Percentiles rank a stretch among this genome's conserved stretches.
Conservation (phyloP, 2,797 vertebrate genomes). For the Buphagus erythrorhynchus region DNA sequence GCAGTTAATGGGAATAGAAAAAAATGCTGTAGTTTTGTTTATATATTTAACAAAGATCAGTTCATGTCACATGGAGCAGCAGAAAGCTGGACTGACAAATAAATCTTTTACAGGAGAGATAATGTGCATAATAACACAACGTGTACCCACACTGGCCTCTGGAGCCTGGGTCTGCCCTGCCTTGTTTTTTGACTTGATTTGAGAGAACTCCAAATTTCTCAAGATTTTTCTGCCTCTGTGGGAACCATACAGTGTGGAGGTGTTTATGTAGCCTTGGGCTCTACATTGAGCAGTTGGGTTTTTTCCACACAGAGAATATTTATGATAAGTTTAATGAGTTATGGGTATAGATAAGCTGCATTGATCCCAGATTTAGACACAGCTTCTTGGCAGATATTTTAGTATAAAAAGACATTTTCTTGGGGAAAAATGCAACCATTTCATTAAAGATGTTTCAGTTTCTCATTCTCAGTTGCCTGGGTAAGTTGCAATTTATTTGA, state of each 20-base stretch:
- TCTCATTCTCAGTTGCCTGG: neutral
- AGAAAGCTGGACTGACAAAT: neutral
- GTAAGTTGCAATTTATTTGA: neutral
- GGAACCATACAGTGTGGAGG: neutral
- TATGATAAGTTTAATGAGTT: neutral
- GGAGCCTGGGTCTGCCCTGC: neutral
- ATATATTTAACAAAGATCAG: neutral
- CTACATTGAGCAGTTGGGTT: neutral
- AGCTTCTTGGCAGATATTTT: neutral
- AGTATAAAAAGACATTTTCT: neutral
- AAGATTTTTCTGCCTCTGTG: neutral
- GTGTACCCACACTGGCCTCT: neutral
- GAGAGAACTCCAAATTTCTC: neutral
- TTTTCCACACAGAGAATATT: neutral
- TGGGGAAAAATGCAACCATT: neutral
- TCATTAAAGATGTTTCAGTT: neutral
- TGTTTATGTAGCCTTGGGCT: conserved; percentile 35
- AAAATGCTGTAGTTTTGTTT: neutral
- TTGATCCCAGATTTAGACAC: neutral
- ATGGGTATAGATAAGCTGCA: neutral
- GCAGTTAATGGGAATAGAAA: neutral
- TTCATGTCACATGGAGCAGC: neutral
- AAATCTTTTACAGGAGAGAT: neutral
- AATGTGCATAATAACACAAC: neutral
- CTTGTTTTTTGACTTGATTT: neutral